Evolutionary conservation across 2,888 invertebrate genomes (phyloP), one percentile per base, ranked within the genome.

Genomic region (Coenonympha glycerion): DNA sequence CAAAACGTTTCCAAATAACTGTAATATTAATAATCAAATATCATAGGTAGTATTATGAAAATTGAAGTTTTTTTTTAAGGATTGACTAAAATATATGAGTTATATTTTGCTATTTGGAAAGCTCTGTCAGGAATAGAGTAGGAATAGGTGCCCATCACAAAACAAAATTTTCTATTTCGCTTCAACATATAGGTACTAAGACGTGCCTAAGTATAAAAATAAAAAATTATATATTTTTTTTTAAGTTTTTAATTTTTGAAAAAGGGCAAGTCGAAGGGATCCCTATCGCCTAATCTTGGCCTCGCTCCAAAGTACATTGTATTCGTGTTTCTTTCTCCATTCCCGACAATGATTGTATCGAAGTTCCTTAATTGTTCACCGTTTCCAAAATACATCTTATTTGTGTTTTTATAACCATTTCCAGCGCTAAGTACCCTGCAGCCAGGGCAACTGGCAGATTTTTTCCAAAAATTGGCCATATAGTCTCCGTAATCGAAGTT

Each of bases 1-100:
- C 74, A 73, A 79, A 75, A 76, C 28, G 5, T 13, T 24, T 44
- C 16, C 19, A 47, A 11, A n/a, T 13, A 21, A 19, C 21, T 21
- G 21, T 4, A 21, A 2, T 21, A 21, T 4, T 3, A 2, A 19
- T 3, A 19, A 18, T 19, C 3, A 19, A 6, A 21, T 21, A 21
- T 21, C 6, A 6, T 6, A 21, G 21, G 5, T 21, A 21, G n/a
- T n/a, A n/a, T n/a, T n/a, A n/a, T n/a, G n/a, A n/a, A n/a, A n/a
- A n/a, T n/a, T n/a, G n/a, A n/a, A n/a, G n/a, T n/a, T n/a, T n/a
- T n/a, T n/a, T n/a, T n/a, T n/a, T n/a, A n/a, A n/a, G n/a, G n/a
- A n/a, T n/a, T n/a, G n/a, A n/a, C n/a, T n/a, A n/a, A n/a, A n/a
- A n/a, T n/a, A n/a, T n/a, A n/a, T n/a, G n/a, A n/a, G n/a, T n/a